Percentiles rank a stretch among this genome's conserved stretches.
These are phyloP conservation scores for Nomada flava DNA, from an alignment of 2,888 invertebrate species.

Conservation along the genomic window DNA sequence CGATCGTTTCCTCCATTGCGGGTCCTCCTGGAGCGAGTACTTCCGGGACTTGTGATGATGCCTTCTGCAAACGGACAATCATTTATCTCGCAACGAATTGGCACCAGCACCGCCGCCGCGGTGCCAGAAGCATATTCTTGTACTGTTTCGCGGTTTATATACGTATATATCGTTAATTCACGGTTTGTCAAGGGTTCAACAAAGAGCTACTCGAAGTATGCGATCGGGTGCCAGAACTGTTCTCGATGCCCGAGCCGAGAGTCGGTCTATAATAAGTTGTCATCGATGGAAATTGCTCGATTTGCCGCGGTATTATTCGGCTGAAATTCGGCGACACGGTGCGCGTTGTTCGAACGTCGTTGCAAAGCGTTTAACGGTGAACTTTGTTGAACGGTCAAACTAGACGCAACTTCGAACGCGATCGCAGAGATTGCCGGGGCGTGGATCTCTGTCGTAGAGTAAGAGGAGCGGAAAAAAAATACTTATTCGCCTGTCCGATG, in stretches of 20 bases:
- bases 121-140: not conserved
- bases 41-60: conserved; percentile 88
- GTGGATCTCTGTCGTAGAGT: not conserved
- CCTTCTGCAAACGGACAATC: conserved; percentile 84
- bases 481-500: conserved; percentile 70
- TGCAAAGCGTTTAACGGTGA: no score
- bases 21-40: conserved; percentile 91
- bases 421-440: not conserved
- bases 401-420: not conserved
- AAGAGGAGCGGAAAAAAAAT: conserved; percentile 2
- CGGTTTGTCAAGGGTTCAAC: conserved; percentile 7
- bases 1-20: conserved; percentile 85
- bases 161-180: not conserved
- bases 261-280: conserved; percentile 56
- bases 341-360: no score
- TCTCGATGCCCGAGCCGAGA: conserved; percentile 73
- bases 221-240: conserved; percentile 70
- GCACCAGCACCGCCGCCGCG: no score
- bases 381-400: not conserved
- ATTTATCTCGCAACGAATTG: no score
- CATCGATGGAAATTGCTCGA: conserved; percentile 2
- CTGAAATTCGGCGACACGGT: no score
- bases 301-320: not conserved
- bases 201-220: conserved; percentile 32
- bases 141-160: not conserved